Evolutionary conservation across 2,113 vertebrate genomes (phyloP), one percentile per base, ranked within the genome.

Genomic region (Coptodon bakossiorum): DNA sequence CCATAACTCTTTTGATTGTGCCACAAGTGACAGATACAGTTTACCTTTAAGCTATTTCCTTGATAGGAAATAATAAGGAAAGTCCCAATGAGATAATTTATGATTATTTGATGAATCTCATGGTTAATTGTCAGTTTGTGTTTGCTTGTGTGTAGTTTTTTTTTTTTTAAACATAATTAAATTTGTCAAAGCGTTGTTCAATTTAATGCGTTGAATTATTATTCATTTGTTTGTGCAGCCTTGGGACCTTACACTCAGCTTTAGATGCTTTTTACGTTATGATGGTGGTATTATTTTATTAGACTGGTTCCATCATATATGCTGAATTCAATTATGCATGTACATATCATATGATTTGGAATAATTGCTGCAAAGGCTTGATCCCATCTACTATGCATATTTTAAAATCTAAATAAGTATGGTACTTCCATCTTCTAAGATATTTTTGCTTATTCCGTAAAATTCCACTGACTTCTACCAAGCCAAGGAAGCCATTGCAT

Each of bases 201-300:
- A 3, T 45, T 71, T 71, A 16, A 27, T 0, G 2, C 1, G 6
- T 73, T 27, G 38, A 45, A 45, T 73, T 24, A 43, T 24, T 73
- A 73, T 73, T 9, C 1, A 14, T 71, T 27, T 45, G 14, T 45
- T 27, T 27, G 14, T 73, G 40, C 22, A 45, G 40, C 13, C 40
- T 27, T 45, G 40, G 2, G n/a, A 43, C 13, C 3, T 27, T 27
- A 16, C n/a, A 16, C 38, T 71, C 2, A 5, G 8, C 22, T 45
- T 45, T 43, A 10, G 38, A 27, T 16, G n/a, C 0, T 71, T 71
- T 73, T 73, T 45, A 9, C 1, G 0, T 73, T 45, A 43, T 45
- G 5, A 43, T 27, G 66, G 66, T 73, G 66, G n/a, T 16, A 24
- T 73, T 73, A 27, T 13, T 24, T 73, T 6, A 27, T 73, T 73